Conservation (phyloP, 2,888 invertebrate genomes). For the Cheilosia variabilis region DNA sequence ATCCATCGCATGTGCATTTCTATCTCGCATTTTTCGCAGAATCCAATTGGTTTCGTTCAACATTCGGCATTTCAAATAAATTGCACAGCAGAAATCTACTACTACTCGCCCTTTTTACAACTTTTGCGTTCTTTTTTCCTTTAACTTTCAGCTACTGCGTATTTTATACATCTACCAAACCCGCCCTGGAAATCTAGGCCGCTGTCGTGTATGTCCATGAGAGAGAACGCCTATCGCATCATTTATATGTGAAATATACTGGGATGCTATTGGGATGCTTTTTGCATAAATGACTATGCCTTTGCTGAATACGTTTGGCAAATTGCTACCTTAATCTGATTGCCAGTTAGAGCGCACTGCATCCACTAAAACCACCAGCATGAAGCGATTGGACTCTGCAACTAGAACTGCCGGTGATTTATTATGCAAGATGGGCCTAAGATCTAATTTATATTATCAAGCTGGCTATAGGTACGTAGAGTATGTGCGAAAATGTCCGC, state of each 20-base stretch:
- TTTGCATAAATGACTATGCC: conserved; percentile 65
- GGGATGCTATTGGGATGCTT: conserved; percentile 44
- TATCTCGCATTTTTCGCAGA: neutral
- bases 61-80: neutral
- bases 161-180: neutral
- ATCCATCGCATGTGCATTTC: neutral
- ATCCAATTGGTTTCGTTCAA: neutral
- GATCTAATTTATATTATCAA: conserved; percentile 47
- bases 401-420: conserved; percentile 47
- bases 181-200: conserved; percentile 11
- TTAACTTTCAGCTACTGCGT: neutral
- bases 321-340: conserved; percentile 73
- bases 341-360: conserved; percentile 62
- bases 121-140: neutral
- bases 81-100: neutral
- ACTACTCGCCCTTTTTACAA: neutral
- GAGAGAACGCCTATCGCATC: neutral
- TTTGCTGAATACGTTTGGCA: conserved; percentile 56
- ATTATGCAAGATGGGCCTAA: conserved; percentile 64
- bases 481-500: conserved; percentile 34
- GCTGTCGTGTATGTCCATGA: conserved; percentile 8
- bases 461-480: neutral
- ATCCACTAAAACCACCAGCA: conserved; percentile 42
- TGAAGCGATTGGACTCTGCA: conserved; percentile 24
- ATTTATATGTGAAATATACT: conserved; percentile 5